Conservation (phyloP, 2,113 vertebrate species). For the Apistogramma diplotaenia region DNA sequence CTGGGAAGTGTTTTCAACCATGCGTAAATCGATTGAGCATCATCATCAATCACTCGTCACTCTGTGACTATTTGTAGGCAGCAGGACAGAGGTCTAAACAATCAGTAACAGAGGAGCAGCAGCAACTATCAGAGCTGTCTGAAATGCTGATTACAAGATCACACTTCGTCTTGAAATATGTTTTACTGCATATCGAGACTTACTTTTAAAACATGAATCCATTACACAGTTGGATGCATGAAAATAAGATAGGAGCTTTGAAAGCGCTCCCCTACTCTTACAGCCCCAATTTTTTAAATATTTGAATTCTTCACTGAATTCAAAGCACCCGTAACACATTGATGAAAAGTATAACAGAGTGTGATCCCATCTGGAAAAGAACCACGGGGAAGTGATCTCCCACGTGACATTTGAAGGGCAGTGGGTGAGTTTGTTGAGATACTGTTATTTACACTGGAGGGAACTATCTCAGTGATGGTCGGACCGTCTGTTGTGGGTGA, state of each 20-base stretch:
- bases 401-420: conserved; percentile 51
- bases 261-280: not conserved
- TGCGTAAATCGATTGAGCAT: conserved; percentile 44
- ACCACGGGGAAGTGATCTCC: not conserved
- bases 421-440: conserved; percentile 7
- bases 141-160: not conserved
- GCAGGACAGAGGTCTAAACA: conserved; percentile 29
- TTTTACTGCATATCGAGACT: not conserved
- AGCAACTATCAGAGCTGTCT: not conserved
- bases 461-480: conserved; percentile 14
- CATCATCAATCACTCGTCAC: conserved; percentile 57
- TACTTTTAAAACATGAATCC: not conserved
- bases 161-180: not conserved
- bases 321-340: not conserved
- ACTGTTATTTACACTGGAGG: conserved; percentile 56
- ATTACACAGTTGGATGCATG: not conserved
- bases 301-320: not conserved
- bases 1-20: conserved; percentile 35
- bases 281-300: not conserved
- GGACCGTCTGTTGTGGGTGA: conserved; percentile 64
- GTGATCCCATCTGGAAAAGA: conserved; percentile 17
- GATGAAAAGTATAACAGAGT: not conserved
- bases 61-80: conserved; percentile 9
- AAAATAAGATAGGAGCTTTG: not conserved
- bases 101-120: not conserved